Conservation (phyloP, 2,797 vertebrate species). For the Loris lydekkerianus region DNA sequence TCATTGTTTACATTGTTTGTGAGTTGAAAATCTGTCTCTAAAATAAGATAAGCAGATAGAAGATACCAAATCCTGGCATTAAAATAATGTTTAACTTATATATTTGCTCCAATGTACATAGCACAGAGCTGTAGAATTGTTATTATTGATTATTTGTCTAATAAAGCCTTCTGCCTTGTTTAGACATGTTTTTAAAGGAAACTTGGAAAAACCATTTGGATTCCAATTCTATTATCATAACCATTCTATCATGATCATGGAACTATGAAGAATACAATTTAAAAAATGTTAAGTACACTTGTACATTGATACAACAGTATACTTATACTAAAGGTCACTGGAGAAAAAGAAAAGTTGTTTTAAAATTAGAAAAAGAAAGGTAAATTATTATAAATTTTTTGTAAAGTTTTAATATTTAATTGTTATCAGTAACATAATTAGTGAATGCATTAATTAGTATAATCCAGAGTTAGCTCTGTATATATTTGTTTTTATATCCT, state of each 20-base stretch:
- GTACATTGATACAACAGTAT: not conserved
- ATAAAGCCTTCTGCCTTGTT: not conserved
- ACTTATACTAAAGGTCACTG: not conserved
- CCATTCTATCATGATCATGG: not conserved
- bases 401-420: conserved; percentile 15
- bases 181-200: not conserved
- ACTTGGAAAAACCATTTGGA: not conserved
- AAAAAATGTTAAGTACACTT: not conserved
- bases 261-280: not conserved
- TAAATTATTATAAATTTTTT: not conserved
- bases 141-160: not conserved
- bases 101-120: not conserved
- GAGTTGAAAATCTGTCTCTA: conserved; percentile 26
- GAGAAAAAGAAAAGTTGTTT: not conserved
- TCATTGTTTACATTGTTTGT: not conserved
- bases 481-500: not conserved
- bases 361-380: not conserved
- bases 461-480: not conserved
- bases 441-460: not conserved
- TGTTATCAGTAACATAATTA: not conserved
- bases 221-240: not conserved
- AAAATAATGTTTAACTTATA: conserved; percentile 7
- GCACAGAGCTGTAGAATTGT: not conserved
- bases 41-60: not conserved
- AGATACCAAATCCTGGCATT: not conserved